Percentiles rank a stretch among this genome's conserved stretches.
Evolutionary conservation across 1,140 invertebrate species (phyloP).

Genomic region (Brachionus calyciflorus): DNA sequence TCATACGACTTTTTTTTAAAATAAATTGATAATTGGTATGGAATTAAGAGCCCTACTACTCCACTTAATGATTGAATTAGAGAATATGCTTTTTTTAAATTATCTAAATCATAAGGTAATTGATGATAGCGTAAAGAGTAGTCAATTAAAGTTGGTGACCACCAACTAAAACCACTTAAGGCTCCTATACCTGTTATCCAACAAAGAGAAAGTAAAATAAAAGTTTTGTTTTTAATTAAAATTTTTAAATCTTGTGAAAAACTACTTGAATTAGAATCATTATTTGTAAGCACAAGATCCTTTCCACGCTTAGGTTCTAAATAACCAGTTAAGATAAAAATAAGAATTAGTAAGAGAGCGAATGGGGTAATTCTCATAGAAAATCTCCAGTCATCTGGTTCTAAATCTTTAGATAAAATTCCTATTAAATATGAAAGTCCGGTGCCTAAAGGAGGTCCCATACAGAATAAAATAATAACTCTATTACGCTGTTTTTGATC

Average conservation of each 20-base stretch:
- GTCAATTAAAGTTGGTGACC: conserved; percentile 34
- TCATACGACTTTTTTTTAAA: conserved; percentile 7
- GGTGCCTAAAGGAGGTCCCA: conserved; percentile 30
- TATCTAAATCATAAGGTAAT: background rate
- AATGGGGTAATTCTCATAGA: conserved; percentile 36
- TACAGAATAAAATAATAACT: conserved; percentile 6
- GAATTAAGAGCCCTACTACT: conserved; percentile 1
- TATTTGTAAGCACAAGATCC: background rate
- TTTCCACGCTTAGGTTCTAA: background rate
- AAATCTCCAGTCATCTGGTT: conserved; percentile 25
- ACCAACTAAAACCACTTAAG: conserved; percentile 31
- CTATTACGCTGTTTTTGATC: background rate
- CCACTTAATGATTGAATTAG: conserved; percentile 24
- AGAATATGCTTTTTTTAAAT: conserved; percentile 32
- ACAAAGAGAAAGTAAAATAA: background rate
- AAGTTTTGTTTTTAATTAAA: conserved; percentile 29
- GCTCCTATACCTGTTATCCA: conserved; percentile 14
- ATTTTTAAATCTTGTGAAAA: conserved; percentile 36
- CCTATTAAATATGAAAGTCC: conserved; percentile 30
- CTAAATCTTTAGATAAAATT: conserved; percentile 23
- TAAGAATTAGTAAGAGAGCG: background rate
- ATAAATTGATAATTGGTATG: conserved; percentile 4
- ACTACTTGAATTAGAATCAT: background rate
- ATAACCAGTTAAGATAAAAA: conserved; percentile 14
- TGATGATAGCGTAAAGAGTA: background rate